phyloP scores from a whole-genome alignment of 2,888 invertebrate species.

The Alcis repandata region DNA sequence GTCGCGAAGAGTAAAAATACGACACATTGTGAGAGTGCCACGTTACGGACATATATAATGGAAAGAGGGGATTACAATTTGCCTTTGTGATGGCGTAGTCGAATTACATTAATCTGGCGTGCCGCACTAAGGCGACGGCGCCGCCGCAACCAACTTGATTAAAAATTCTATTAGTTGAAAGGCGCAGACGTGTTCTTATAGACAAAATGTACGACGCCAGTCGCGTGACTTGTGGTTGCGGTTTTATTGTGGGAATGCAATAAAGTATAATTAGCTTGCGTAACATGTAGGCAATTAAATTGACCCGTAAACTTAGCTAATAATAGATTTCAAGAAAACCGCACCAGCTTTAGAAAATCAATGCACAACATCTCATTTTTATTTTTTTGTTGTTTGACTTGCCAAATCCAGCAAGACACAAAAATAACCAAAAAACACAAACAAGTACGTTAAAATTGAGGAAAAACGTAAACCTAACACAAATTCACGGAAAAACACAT shows the following conservation, averaged over 20 bases:
- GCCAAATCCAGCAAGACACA: too few relatives aligned
- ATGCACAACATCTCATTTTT: too few relatives aligned
- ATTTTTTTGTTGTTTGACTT: too few relatives aligned
- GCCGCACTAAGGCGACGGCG: conserved; percentile 59
- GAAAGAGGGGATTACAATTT: conserved; percentile 84
- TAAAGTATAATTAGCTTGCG: conserved; percentile 4
- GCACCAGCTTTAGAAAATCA: too few relatives aligned
- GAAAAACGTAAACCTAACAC: background rate
- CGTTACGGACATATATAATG: conserved; percentile 77
- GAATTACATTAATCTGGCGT: conserved; percentile 85
- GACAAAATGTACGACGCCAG: conserved; percentile 75
- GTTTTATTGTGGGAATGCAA: conserved; percentile 15
- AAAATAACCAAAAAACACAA: background rate
- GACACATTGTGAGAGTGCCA: conserved; percentile 73
- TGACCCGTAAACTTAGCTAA: background rate
- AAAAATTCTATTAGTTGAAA: conserved; percentile 86
- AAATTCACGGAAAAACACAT: background rate
- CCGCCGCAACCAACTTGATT: conserved; percentile 83
- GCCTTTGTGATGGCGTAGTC: conserved; percentile 85
- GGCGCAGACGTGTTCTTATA: conserved; percentile 81
- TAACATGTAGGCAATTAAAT: background rate
- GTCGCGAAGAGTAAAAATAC: conserved; percentile 68
- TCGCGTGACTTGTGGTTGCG: conserved; percentile 58
- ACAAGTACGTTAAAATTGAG: background rate
- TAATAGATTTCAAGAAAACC: too few relatives aligned